Evolutionary conservation across 37 sponge, comb jelly and placozoan genomes (phyloP), one percentile per base, ranked within the genome.

Genomic region (Hormiphora californensis): DNA sequence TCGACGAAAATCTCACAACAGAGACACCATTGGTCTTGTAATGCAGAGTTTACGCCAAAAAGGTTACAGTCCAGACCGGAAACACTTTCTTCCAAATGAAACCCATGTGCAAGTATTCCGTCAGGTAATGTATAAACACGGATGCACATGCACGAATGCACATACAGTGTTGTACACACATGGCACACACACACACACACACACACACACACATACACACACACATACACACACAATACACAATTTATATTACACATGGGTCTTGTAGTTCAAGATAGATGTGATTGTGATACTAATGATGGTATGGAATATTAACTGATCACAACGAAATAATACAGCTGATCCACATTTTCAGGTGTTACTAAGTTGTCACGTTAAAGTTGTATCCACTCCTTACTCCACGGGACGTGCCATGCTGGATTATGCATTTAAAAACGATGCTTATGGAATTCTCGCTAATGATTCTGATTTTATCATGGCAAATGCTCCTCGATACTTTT

Each of bases 41-140:
- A 65, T 65, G 67, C 67, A 65, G 67, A 38, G 67, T 21, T 28
- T 65, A 4, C 3, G 67, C 32, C 67, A 65, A 28, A 21, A 38
- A 25, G 67, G 67, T 38, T 65, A 65, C 37, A 38, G 38, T 65
- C 67, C 67, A 35, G 67, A 65, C 37, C 34, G 67, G 12, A 65
- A 65, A 65, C 67, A 65, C 37, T 65, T 65, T 19, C 67, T 65
- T 4, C 67, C 67, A 34, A 65, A 65, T 38, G 67, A 65, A 32
- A 65, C 67, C 4, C 67, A 65, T 65, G 38, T 38, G 5, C 67
- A 65, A 65, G 67, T 65, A 11, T 65, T 65, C 37, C 32, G 67
- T 36, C 67, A 65, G 67, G 67, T 65, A n/a, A n/a, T n/a, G n/a
- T n/a, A n/a, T n/a, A n/a, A n/a, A n/a, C n/a, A n/a, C n/a, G n/a